Evolutionary conservation across 2,113 vertebrate genomes (phyloP), one percentile per base, ranked within the genome.

Genomic region (Aldabrachelys gigantea): DNA sequence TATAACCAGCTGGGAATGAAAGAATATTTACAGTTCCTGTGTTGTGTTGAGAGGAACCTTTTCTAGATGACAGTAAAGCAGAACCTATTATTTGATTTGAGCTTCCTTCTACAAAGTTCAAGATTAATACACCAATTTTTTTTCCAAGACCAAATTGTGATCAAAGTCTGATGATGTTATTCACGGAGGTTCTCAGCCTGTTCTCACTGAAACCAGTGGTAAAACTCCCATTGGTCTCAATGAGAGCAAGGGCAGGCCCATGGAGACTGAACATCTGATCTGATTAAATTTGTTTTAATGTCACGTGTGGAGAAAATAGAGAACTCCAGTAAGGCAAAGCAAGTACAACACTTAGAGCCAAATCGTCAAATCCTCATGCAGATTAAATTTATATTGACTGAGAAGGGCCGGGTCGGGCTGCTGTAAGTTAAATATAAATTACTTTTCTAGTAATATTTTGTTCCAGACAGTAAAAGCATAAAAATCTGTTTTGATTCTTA

Each of bases 401-500:
- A 84, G 13, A 47, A 85, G 41, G 89, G 49, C 41, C 52, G 53
- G 27, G 31, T 94, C 50, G 80, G 93, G 83, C 53, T 88, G 31
- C 72, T 80, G 76, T 80, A 85, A 38, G 76, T 56, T 83, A 88
- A 80, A 80, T 56, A 17, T 3, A 22, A 92, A 88, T 44, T 21
- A 82, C 41, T 17, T 81, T 88, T 89, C 86, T 4, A 84, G 5
- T 5, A 94, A 88, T 50, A 11, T 54, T 87, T 95, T 83, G 91
- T 27, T 92, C 25, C 85, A 93, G 44, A 75, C 21, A n/a, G 75
- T 50, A 91, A 90, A 94, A 92, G n/a, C 50, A 59, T 62, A 62
- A 82, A 88, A 80, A 91, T 50, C 7, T 84, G 47, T 8, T 89
- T 87, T 24, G 75, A 69, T 7, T 59, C 44, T 59, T 44, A 82